phyloP scores from a whole-genome alignment of 1,140 invertebrate species.

The Radopholus similis region DNA sequence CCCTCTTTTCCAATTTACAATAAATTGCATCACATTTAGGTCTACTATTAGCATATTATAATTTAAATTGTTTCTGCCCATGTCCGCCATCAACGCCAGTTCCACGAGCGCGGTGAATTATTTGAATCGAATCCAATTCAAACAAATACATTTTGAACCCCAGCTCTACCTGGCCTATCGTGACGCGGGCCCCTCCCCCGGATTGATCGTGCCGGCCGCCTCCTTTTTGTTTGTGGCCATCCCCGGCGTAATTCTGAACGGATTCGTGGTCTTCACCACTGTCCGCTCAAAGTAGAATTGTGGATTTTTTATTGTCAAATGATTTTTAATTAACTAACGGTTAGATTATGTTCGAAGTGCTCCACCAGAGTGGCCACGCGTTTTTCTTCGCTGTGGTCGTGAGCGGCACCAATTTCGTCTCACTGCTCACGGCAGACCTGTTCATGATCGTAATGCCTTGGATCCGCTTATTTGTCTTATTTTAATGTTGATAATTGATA shows the following conservation, averaged over 20 bases:
- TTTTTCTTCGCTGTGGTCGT: background rate
- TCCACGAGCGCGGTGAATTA: no score
- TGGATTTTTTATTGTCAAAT: constrained; percentile 5
- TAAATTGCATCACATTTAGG: no score
- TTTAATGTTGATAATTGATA: no score
- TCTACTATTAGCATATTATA: no score
- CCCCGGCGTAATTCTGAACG: background rate
- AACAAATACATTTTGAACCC: no score
- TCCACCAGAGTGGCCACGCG: background rate
- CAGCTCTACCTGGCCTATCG: background rate
- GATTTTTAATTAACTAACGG: no score
- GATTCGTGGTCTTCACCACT: background rate
- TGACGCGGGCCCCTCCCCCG: background rate
- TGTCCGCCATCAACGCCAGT: no score
- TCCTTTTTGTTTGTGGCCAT: background rate
- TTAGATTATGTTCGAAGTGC: background rate
- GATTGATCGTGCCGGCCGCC: background rate
- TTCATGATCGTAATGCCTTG: background rate
- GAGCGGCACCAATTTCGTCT: background rate
- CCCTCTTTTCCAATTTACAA: no score
- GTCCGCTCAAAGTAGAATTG: background rate
- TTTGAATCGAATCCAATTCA: no score
- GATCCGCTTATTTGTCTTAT: background rate
- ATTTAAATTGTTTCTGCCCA: no score
- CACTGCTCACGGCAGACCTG: background rate